Evolutionary conservation across 2,888 invertebrate genomes (phyloP), one percentile per base, ranked within the genome.

Genomic region (Hydropsyche betteni): DNA sequence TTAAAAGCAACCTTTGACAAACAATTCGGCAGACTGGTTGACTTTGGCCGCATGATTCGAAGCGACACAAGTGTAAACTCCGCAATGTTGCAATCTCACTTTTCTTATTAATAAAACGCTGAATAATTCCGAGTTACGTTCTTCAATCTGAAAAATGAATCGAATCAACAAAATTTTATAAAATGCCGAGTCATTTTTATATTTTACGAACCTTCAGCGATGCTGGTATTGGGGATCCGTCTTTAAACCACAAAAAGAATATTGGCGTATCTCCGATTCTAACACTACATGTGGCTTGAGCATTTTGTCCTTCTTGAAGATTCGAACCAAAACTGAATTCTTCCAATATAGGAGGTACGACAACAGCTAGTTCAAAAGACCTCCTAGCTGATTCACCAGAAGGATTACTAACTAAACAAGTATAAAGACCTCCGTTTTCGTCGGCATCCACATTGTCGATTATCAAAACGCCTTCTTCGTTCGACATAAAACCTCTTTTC

Each of bases 261-360:
- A 92, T 91, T 51, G 92, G 92, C 85, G 91, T 85, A 82, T 92
- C 92, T 10, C 92, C 92, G 68, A 90, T 88, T 69, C 91, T 90
- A 0, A 94, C 91, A 80, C 92, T 92, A 82, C 94, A 94, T 69
- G 95, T 93, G 64, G 95, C 93, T 83, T 95, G 92, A 38, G 93
- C 93, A 80, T 95, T 89, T 82, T 95, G 92, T 69, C 94, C 93
- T 86, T 96, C 92, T 84, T 94, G 93, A 0, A 94, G 87, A 82
- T 93, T 93, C 74, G 90, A 90, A 0, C 95, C 94, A 81, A 96
- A 91, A 52, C 90, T 88, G 82, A 97, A 91, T 71, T 94, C 92
- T 83, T 95, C 94, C 81, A 96, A 88, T 71, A 94, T 90, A 0
- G 95, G 95, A 0, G 94, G 94, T 84, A 87, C 87, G 82, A 91